Base-by-base conservation (phyloP, 2,113 vertebrate species). In the Siniperca knerii region DNA sequence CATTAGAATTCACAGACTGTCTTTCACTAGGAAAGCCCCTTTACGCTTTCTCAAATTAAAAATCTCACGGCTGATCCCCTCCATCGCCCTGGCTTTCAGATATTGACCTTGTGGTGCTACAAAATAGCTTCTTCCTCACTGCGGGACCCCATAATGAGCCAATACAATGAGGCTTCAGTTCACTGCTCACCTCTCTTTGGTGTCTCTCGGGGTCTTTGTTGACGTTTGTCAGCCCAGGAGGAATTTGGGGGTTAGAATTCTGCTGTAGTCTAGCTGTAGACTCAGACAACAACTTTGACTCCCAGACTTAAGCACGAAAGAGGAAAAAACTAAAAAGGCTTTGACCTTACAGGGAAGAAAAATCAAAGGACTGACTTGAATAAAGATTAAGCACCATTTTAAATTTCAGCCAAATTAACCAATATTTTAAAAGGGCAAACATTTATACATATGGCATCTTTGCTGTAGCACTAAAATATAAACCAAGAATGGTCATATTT, bases 41-140 rank as follows among this genome's bases (percentile, higher is more conserved):
- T 91, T 90, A 90, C 87, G 61, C 83, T 90, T 92, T 92, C 81
- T 82, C 86, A 90, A 92, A 94, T 93, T 93, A 92, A 91, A 94
- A 93, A 89, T 90, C 88, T 90, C 87, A 92, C 15, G 86, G 77
- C 89, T 92, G 92, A 95, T 93, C 92, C 93, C 87, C 86, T 89
- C 90, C 91, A 90, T 93, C 64, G 75, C 90, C 71, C 83, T 87
- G 90, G 92, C 92, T 93, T 93, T 94, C 83, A 93, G 89, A 92
- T 94, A 93, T 92, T 95, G 94, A 94, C 93, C 93, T 93, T 94
- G 88, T 89, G 88, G 77, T 90, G 86, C 84, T 90, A 94, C 92
- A 94, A 95, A 95, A 95, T 93, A 90, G 92, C 92, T 89, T 92
- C 93, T 92, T 94, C 91, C 94, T 95, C 93, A 91, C 94, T 83